Base-by-base conservation (phyloP, 2,888 invertebrate genomes). In the Ophioninae sp. region DNA sequence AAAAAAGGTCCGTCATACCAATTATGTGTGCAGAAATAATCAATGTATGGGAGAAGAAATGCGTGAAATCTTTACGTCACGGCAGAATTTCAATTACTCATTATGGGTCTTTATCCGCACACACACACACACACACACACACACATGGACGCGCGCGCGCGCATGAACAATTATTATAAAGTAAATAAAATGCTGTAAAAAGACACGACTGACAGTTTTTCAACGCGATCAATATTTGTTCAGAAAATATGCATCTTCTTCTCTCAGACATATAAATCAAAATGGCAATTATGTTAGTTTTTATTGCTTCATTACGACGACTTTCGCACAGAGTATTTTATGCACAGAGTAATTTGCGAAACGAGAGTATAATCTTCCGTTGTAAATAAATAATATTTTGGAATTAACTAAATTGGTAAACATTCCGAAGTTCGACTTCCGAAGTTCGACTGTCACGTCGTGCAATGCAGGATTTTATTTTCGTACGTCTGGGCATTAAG, bases 41-140 rank as follows among this genome's bases (percentile, higher is more conserved):
- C 17, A 50, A 50, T 17, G 7, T 7, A 68, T 68, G 68, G 23
- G 0, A 17, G 30, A 17, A n/a, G 8, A 50, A 7, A 44, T 13
- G 8, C n/a, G 41, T 6, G 23, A 10, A 30, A 50, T 68, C 5
- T 5, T 50, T 23, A 5, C 44, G 23, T 50, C 44, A 23, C 50
- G 17, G 7, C 17, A n/a, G 68, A 68, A 39, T 50, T 68, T 17
- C n/a, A 2, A 50, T 68, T 23, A 68, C 50, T 68, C 62, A 30
- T 30, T 1, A 30, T 30, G 30, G 3, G 30, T 30, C 30, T 30
- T 30, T 3, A 30, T 3, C 30, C 30, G 30, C 30, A 3, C 30
- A 30, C 30, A 30, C 30, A 30, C 30, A 30, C 30, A 30, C 30
- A 30, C 2, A 30, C 30, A 3, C 30, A 3, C 30, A 3, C 30